Evolutionary conservation across 2,797 vertebrate genomes (phyloP).

Genomic region (Myripristis jacobus): DNA sequence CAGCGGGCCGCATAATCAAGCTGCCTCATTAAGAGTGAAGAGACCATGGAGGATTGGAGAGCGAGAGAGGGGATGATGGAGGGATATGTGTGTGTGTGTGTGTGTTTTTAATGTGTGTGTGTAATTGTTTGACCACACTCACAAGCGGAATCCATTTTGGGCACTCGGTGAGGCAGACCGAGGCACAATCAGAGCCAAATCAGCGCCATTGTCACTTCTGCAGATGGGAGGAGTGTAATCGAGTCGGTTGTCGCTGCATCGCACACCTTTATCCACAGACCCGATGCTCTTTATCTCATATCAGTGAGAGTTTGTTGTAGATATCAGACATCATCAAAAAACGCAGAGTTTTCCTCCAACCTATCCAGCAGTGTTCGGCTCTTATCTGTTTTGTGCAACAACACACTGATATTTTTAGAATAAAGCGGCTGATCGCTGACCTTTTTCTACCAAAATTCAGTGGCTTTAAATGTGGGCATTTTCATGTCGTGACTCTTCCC

Average conservation of each 20-base stretch:
- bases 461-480: too few relatives aligned
- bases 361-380: background rate
- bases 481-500: too few relatives aligned
- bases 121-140: slow-evolving; percentile 32
- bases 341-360: slow-evolving; percentile 8
- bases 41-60: slow-evolving; percentile 37
- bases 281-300: background rate
- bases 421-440: too few relatives aligned
- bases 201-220: slow-evolving; percentile 34
- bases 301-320: background rate
- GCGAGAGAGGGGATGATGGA: slow-evolving; percentile 42
- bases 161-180: background rate
- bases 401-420: too few relatives aligned
- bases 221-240: slow-evolving; percentile 42
- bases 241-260: background rate
- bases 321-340: too few relatives aligned
- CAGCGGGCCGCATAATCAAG: slow-evolving; percentile 60
- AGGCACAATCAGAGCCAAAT: slow-evolving; percentile 48
- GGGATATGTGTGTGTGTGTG: slow-evolving; percentile 17
- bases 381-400: too few relatives aligned
- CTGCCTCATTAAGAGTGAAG: slow-evolving; percentile 63
- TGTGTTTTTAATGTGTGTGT: slow-evolving; percentile 8
- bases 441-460: too few relatives aligned
- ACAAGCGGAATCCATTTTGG: slow-evolving; percentile 4
- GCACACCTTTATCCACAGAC: background rate